These are phyloP conservation scores for Arnoldichthys spilopterus DNA, from an alignment of 2,797 vertebrate genomes.

Conservation along the genomic window DNA sequence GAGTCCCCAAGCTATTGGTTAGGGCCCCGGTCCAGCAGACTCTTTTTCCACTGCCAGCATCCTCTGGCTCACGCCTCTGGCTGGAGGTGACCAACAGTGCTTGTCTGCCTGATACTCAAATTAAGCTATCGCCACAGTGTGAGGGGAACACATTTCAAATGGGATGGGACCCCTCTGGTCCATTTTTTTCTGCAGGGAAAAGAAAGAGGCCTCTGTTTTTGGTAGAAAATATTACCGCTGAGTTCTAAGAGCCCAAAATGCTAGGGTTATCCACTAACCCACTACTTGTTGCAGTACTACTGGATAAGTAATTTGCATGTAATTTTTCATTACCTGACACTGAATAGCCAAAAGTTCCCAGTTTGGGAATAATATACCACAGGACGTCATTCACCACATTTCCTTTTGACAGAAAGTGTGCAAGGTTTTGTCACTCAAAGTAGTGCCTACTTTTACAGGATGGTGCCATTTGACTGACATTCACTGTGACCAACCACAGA, in stretches of 20 bases:
- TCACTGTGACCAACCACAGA: not conserved
- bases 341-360: not conserved
- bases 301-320: too few species aligned
- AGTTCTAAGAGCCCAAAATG: not conserved
- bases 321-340: not conserved
- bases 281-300: too few species aligned
- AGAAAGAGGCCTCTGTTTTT: not conserved
- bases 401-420: not conserved
- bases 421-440: too few species aligned
- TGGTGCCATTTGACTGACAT: not conserved
- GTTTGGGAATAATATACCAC: too few species aligned
- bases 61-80: conserved; percentile 36
- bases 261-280: not conserved
- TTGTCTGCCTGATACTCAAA: conserved; percentile 37
- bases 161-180: not conserved
- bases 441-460: not conserved
- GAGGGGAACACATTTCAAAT: conserved; percentile 11
- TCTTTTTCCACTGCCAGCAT: conserved; percentile 67
- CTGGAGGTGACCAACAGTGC: conserved; percentile 50
- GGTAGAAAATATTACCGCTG: not conserved
- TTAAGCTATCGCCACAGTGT: conserved; percentile 40
- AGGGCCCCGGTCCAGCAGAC: conserved; percentile 66
- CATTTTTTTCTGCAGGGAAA: not conserved
- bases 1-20: conserved; percentile 72
- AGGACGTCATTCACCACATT: not conserved